Percentiles rank a stretch among this genome's conserved stretches.
Evolutionary conservation across 2,113 vertebrate genomes (phyloP).

Genomic region (Urocolius indicus): DNA sequence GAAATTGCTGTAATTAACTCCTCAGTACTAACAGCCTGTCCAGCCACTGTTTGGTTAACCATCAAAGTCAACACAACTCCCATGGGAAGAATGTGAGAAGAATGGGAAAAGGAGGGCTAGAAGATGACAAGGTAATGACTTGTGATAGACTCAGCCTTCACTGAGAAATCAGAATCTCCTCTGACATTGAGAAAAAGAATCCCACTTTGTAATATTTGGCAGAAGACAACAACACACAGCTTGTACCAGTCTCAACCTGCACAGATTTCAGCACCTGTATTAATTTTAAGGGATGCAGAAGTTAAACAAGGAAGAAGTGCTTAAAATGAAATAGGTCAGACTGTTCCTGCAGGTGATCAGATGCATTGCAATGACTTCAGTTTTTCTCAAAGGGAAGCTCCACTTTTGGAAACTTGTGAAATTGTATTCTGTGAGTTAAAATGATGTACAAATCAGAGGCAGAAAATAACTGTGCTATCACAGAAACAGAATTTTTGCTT

Average conservation of each 20-base stretch:
- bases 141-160: background rate
- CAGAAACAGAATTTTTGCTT: background rate
- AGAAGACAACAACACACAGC: background rate
- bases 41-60: background rate
- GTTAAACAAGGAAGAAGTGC: background rate
- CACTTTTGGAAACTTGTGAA: background rate
- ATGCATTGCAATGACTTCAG: background rate
- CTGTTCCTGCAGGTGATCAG: background rate
- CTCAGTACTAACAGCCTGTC: background rate
- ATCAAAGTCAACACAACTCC: background rate
- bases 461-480: background rate
- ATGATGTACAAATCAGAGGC: fast-evolving
- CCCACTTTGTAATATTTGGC: fast-evolving
- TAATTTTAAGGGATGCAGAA: background rate
- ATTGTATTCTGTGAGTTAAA: background rate
- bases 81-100: background rate
- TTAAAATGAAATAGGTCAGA: fast-evolving
- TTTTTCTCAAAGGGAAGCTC: background rate
- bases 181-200: background rate
- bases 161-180: background rate
- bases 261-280: background rate
- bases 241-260: background rate
- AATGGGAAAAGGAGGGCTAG: background rate
- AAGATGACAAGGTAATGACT: too few relatives aligned
- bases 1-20: background rate